A percentile compares a stretch with the other conserved stretches of the same genome.
Conservation (phyloP, 2,797 vertebrate species). For the Glossophaga mutica region DNA sequence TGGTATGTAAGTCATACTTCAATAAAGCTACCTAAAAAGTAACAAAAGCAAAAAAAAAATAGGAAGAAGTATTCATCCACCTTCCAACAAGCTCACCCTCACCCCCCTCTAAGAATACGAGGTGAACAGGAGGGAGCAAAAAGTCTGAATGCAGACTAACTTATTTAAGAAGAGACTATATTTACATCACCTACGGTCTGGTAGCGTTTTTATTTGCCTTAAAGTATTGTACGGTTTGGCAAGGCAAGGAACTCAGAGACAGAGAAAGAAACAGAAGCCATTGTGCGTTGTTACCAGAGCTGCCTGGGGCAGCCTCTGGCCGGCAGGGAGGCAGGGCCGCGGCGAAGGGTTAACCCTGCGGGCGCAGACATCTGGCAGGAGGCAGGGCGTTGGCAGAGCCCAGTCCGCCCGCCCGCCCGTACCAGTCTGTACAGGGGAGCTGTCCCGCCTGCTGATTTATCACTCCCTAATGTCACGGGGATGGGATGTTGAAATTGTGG, state of each 20-base stretch:
- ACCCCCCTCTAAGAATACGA: neutral
- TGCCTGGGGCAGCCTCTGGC: neutral
- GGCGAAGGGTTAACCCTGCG: slow-evolving; percentile 83
- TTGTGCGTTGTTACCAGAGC: neutral
- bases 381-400: slow-evolving; percentile 89
- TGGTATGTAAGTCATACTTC: neutral
- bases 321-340: slow-evolving; percentile 37
- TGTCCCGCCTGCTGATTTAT: slow-evolving; percentile 92
- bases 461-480: slow-evolving; percentile 88
- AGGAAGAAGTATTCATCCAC: neutral
- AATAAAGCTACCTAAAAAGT: neutral
- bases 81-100: neutral
- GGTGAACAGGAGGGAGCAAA: neutral
- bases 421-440: slow-evolving; percentile 94
- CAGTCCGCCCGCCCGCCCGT: slow-evolving; percentile 84
- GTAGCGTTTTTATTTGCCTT: neutral
- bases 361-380: slow-evolving; percentile 87
- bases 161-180: neutral
- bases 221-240: neutral
- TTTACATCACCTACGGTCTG: neutral
- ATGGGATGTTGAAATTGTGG: slow-evolving; percentile 91
- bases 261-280: neutral
- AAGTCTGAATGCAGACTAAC: neutral
- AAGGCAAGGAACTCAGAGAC: neutral
- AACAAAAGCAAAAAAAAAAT: neutral